These are phyloP conservation scores for Drosophila kokeensis DNA, from an alignment of 2,888 invertebrate species.

Conservation along the genomic window DNA sequence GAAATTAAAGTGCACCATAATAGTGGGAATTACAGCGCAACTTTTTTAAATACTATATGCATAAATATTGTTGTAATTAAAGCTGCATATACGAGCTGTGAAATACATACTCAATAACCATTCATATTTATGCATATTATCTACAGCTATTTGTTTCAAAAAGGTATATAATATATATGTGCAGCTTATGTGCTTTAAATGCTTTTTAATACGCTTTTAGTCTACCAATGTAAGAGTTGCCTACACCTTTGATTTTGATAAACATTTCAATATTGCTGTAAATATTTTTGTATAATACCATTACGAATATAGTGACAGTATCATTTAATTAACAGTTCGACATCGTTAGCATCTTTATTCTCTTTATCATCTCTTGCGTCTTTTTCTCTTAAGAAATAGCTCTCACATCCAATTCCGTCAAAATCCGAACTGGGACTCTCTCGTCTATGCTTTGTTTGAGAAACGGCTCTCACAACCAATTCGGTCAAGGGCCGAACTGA, in stretches of 20 bases:
- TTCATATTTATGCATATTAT: background rate
- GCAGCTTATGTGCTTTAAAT: background rate
- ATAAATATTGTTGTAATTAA: background rate
- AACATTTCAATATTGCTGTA: background rate
- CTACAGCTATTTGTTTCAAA: background rate
- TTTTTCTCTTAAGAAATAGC: background rate
- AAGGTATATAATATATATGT: background rate
- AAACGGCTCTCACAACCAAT: too few relatives aligned
- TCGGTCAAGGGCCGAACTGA: too few relatives aligned
- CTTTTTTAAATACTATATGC: slow-evolving; percentile 16
- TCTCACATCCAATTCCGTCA: too few relatives aligned
- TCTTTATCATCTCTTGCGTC: background rate
- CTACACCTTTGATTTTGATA: background rate
- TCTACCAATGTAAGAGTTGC: background rate
- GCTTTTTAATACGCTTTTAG: background rate
- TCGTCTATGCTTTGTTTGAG: too few relatives aligned
- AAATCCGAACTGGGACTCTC: too few relatives aligned
- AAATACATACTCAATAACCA: background rate
- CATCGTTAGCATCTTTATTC: background rate
- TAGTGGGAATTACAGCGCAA: slow-evolving; percentile 32
- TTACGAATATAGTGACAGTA: background rate
- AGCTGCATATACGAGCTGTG: background rate
- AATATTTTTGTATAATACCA: background rate
- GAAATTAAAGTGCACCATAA: slow-evolving; percentile 3
- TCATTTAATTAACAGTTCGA: background rate